A percentile compares a stretch with the other conserved stretches of the same genome.
These are phyloP conservation scores for Lobophora halterata DNA, from an alignment of 2,888 invertebrate species.

Conservation along the genomic window DNA sequence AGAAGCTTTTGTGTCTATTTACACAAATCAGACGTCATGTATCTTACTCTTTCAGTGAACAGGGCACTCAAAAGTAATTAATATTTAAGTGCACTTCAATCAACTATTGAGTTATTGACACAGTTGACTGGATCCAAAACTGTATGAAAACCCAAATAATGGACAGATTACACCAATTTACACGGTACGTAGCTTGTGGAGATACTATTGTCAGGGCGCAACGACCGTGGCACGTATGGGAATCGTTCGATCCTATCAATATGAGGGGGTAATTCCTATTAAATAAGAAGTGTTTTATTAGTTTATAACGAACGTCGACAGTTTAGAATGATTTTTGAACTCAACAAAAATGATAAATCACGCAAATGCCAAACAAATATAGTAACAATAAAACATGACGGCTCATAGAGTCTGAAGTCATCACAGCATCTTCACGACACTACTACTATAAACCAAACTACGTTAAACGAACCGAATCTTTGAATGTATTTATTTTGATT, in stretches of 20 bases:
- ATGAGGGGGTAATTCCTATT: conserved; percentile 30
- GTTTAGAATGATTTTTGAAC: conserved; percentile 7
- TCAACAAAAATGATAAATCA: too few relatives aligned
- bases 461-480: too few relatives aligned
- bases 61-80: not conserved
- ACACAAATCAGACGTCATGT: too few relatives aligned
- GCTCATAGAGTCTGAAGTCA: too few relatives aligned
- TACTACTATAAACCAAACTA: too few relatives aligned
- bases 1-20: too few relatives aligned
- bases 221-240: conserved; percentile 57
- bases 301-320: too few relatives aligned
- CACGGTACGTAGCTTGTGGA: conserved; percentile 58
- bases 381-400: too few relatives aligned
- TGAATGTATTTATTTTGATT: too few relatives aligned
- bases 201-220: conserved; percentile 51
- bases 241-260: conserved; percentile 40
- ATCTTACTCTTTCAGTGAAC: too few relatives aligned
- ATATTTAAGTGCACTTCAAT: conserved; percentile 4
- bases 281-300: conserved; percentile 7
- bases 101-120: conserved; percentile 19
- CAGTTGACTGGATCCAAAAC: conserved; percentile 39
- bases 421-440: too few relatives aligned
- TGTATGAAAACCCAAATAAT: conserved; percentile 43
- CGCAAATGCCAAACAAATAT: too few relatives aligned
- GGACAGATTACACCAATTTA: conserved; percentile 55